Evolutionary conservation across 2,113 vertebrate species (phyloP).

Genomic region (Thomomys bottae): DNA sequence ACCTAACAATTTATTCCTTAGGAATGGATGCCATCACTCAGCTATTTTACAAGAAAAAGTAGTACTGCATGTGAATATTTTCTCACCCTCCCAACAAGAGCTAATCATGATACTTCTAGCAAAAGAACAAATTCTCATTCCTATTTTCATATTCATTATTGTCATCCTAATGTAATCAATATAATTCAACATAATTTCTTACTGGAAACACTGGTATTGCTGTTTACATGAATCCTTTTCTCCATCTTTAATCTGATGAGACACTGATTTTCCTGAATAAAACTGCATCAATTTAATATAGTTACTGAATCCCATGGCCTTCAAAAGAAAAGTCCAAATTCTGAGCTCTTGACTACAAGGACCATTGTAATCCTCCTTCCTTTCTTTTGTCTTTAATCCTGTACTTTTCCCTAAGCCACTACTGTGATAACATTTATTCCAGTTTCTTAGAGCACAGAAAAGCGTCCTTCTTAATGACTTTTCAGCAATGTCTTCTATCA

Average conservation of each 20-base stretch:
- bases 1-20: background rate
- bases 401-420: background rate
- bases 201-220: background rate
- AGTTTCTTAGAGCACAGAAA: background rate
- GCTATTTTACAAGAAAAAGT: background rate
- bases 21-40: background rate
- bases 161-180: background rate
- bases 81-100: background rate
- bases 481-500: background rate
- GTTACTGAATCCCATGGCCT: background rate
- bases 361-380: accelerated
- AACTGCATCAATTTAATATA: background rate
- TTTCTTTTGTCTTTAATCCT: background rate
- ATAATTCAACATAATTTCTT: background rate
- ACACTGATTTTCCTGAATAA: background rate
- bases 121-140: background rate
- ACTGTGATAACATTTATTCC: background rate
- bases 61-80: background rate
- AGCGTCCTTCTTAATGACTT: background rate
- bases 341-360: background rate
- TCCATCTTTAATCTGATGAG: background rate
- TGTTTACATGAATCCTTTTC: background rate
- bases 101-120: background rate
- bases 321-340: background rate
- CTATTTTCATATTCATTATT: background rate